phyloP scores from a whole-genome alignment of 2,888 invertebrate species.

The Agrochola circellaris region DNA sequence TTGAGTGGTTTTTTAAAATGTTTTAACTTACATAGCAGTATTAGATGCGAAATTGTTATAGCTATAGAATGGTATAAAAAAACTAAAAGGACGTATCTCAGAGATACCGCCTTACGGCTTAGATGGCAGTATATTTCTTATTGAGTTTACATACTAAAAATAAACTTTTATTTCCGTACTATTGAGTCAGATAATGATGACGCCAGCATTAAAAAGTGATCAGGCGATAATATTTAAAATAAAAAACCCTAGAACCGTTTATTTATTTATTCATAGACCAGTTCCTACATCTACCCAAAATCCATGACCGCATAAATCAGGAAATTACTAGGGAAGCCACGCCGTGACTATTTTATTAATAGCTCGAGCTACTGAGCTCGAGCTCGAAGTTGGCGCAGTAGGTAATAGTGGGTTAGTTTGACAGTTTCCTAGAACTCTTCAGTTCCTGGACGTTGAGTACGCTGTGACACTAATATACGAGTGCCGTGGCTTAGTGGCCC shows the following conservation, averaged over 20 bases:
- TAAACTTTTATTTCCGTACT: too few species aligned
- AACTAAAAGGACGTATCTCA: too few species aligned
- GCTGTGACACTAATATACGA: conserved; percentile 36
- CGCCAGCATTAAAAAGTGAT: neutral
- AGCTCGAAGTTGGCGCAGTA: conserved; percentile 1
- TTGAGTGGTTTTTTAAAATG: too few species aligned
- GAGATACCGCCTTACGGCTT: too few species aligned
- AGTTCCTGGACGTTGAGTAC: conserved; percentile 31
- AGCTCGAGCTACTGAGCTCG: neutral
- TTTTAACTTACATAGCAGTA: too few species aligned
- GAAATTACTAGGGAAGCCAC: neutral
- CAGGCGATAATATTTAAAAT: neutral
- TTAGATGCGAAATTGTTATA: too few species aligned
- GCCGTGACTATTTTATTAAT: neutral
- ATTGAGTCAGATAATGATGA: neutral
- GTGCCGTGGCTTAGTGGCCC: conserved; percentile 57
- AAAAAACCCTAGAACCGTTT: too few species aligned
- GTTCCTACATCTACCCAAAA: neutral
- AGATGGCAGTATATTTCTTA: too few species aligned
- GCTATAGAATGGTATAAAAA: too few species aligned
- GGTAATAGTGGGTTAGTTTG: conserved; percentile 17
- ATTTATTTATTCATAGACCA: too few species aligned
- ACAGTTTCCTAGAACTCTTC: conserved; percentile 26
- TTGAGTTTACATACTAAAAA: neutral
- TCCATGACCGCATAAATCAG: neutral